Percentiles rank a stretch among this genome's conserved stretches.
Evolutionary conservation across 2,113 vertebrate species (phyloP).

Genomic region (Budorcas taxicolor): DNA sequence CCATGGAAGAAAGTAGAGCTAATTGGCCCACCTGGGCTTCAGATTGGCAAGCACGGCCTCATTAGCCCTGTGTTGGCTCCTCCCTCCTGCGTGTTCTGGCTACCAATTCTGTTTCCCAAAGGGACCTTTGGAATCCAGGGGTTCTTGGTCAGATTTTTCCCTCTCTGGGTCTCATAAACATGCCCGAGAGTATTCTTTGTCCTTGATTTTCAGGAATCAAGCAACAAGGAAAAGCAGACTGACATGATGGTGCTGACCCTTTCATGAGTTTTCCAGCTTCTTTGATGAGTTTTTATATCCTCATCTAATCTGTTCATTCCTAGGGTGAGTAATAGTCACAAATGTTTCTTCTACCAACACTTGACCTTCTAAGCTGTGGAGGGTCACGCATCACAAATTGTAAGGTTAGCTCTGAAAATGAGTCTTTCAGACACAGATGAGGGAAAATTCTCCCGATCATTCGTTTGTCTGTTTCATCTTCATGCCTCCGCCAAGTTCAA

Average conservation of each 20-base stretch:
- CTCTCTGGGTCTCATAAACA: neutral
- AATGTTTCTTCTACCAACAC: neutral
- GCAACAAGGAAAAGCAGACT: constrained; percentile 17
- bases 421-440: constrained; percentile 23
- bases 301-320: neutral
- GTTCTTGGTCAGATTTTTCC: constrained; percentile 40
- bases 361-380: constrained; percentile 47
- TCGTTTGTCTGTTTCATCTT: constrained; percentile 52
- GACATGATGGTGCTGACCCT: constrained; percentile 24
- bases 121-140: neutral
- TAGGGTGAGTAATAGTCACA: neutral
- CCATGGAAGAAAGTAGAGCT: constrained; percentile 47
- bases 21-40: constrained; percentile 64
- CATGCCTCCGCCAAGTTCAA: constrained; percentile 50
- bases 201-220: constrained; percentile 49
- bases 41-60: constrained; percentile 11
- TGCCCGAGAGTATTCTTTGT: neutral
- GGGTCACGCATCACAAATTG: neutral
- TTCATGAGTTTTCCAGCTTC: constrained; percentile 35
- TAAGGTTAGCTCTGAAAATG: constrained; percentile 39
- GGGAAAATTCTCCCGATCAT: neutral
- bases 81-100: constrained; percentile 1
- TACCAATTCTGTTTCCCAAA: constrained; percentile 28
- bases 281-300: constrained; percentile 46
- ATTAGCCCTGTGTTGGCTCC: neutral